Base-by-base conservation (phyloP, 1,140 invertebrate species). In the Andrena cerasifolii region DNA sequence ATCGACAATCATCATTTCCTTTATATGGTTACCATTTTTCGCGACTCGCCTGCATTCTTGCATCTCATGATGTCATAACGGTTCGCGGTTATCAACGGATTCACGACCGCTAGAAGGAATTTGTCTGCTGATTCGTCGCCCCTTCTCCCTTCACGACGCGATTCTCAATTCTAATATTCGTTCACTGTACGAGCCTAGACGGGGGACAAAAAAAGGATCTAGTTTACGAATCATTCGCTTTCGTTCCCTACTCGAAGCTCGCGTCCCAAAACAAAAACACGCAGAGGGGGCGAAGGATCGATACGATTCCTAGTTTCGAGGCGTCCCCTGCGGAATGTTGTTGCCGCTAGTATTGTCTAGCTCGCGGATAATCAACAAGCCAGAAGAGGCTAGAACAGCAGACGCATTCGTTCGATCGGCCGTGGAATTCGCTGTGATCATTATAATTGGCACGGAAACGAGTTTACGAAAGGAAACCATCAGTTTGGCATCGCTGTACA, bases 401-500 rank as follows among this genome's bases (percentile, higher is more conserved):
- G 83, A 82, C 77, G 74, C 70, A 78, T 72, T 74, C 76, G 66
- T 68, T 82, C 73, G 45, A 59, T 36, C 59, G 56, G 78, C 40
- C 80, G 36, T 45, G 71, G 71, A 53, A 68, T 74, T 76, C 61
- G 51, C 53, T 51, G 31, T 33, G 74, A 53, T 84, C 84, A 80
- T 79, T 86, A 71, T 67, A 89, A 91, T 91, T 90, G 88, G 86
- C 86, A 86, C 82, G 72, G 71, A 84, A 88, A 80, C 80, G 87
- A 86, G 78, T 40, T 40, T 40, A 10, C 36, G 36, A 47, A 58
- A 87, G 71, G 83, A 58, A 79, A 89, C 84, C 83, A 86, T 86
- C 83, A 88, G 90, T 90, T 91, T 90, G 91, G 90, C 90, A 93
- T 93, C 89, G 87, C 89, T 93, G 90, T 91, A 90, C 90, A 92